A percentile compares a stretch with the other conserved stretches of the same genome.
phyloP scores from a whole-genome alignment of 2,888 invertebrate species.

The Halictus ligatus region DNA sequence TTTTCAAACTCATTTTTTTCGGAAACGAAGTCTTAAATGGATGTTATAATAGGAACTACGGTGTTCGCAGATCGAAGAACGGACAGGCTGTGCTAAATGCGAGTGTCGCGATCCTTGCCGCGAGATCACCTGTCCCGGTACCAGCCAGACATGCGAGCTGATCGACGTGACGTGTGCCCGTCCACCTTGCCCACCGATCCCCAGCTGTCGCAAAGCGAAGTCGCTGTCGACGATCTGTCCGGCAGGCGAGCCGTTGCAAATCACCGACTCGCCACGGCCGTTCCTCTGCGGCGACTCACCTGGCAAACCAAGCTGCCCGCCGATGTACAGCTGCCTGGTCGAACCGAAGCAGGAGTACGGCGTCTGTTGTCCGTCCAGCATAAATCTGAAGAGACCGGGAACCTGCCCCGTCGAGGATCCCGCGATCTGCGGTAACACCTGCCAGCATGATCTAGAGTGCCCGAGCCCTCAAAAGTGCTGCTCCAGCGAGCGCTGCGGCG shows the following conservation, averaged over 20 bases:
- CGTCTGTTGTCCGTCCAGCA: constrained; percentile 93
- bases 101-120: constrained; percentile 93
- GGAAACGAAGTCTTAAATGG: too few species aligned
- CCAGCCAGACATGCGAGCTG: constrained; percentile 89
- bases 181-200: constrained; percentile 93
- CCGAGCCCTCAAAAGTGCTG: constrained; percentile 94
- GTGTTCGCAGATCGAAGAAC: constrained; percentile 76
- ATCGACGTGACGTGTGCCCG: constrained; percentile 91
- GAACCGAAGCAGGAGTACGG: constrained; percentile 94
- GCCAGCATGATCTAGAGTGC: constrained; percentile 92
- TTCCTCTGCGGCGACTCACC: constrained; percentile 93
- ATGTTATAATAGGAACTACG: background rate
- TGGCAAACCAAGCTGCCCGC: constrained; percentile 94
- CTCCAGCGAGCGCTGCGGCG: constrained; percentile 89
- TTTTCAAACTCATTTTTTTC: too few species aligned
- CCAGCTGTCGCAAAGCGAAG: constrained; percentile 92
- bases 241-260: constrained; percentile 85
- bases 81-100: constrained; percentile 90
- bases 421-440: constrained; percentile 84
- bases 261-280: constrained; percentile 89
- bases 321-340: constrained; percentile 92
- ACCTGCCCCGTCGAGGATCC: constrained; percentile 86
- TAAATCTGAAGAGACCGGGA: constrained; percentile 91
- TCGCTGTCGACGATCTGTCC: constrained; percentile 91
- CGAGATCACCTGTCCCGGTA: constrained; percentile 90